These are phyloP conservation scores for Lethenteron camtschaticum DNA, from an alignment of 2,113 vertebrate species.

Conservation along the genomic window DNA sequence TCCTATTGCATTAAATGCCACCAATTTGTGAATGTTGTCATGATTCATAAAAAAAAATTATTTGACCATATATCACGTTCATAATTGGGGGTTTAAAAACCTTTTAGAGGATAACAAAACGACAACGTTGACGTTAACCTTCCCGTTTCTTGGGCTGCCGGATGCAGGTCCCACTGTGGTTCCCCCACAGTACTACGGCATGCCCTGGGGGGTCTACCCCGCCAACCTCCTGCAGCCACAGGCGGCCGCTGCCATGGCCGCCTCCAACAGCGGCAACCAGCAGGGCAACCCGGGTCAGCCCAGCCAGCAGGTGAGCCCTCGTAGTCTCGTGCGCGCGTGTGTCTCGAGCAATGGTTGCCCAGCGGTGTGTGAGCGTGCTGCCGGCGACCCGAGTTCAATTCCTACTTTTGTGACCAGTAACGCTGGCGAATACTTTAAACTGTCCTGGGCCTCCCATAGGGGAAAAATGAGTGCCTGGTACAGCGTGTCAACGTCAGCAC, in stretches of 20 bases:
- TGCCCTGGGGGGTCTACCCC: constrained; percentile 93
- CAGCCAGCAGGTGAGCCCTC: constrained; percentile 49
- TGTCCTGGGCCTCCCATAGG: too few species aligned
- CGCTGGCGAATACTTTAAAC: too few species aligned
- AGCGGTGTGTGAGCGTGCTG: too few species aligned
- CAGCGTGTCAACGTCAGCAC: too few species aligned
- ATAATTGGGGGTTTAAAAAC: background rate
- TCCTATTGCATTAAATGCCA: too few species aligned
- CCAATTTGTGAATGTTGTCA: too few species aligned
- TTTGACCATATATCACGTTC: background rate
- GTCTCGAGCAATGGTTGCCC: too few species aligned
- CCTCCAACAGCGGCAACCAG: constrained; percentile 44
- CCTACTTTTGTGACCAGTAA: too few species aligned
- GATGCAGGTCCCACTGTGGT: constrained; percentile 65
- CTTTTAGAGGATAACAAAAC: background rate
- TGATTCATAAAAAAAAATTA: background rate
- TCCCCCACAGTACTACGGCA: constrained; percentile 86
- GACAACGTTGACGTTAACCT: background rate
- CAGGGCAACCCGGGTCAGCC: constrained; percentile 60
- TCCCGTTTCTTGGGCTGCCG: background rate
- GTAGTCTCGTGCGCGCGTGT: too few species aligned
- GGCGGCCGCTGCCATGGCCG: constrained; percentile 47
- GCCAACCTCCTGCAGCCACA: constrained; percentile 94
- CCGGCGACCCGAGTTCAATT: too few species aligned
- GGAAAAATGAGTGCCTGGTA: too few species aligned